Evolutionary conservation across 2,113 vertebrate genomes (phyloP).

Genomic region (Crocuta crocuta): DNA sequence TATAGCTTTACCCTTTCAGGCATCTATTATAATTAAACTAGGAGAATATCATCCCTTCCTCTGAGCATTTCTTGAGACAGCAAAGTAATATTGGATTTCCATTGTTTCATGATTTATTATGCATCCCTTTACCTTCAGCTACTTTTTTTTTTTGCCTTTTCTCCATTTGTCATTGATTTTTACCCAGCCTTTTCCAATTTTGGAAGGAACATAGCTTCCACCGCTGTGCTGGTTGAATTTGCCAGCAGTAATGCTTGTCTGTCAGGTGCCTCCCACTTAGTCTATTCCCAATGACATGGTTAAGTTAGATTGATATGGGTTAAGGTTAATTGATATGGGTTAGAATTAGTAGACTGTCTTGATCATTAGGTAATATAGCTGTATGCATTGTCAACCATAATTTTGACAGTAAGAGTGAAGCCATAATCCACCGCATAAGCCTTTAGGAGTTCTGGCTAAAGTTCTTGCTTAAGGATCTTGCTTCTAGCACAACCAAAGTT

Average conservation of each 20-base stretch:
- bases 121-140: not conserved
- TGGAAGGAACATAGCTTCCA: not conserved
- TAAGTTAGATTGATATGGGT: not conserved
- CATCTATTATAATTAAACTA: not conserved
- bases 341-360: not conserved
- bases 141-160: not conserved
- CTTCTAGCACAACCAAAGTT: not conserved
- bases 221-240: not conserved
- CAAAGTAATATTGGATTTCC: not conserved
- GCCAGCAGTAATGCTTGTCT: not conserved
- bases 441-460: not conserved
- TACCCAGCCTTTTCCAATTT: not conserved
- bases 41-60: not conserved
- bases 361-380: not conserved
- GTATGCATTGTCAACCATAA: not conserved
- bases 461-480: not conserved
- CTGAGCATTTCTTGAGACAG: not conserved
- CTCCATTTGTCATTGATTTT: not conserved
- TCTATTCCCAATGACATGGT: not conserved
- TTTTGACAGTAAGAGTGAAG: not conserved
- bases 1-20: not conserved
- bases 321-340: no score
- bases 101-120: not conserved
- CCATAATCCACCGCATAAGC: no score
- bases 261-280: not conserved